Conservation (phyloP, 2,797 vertebrate genomes). For the Clamator glandarius region DNA sequence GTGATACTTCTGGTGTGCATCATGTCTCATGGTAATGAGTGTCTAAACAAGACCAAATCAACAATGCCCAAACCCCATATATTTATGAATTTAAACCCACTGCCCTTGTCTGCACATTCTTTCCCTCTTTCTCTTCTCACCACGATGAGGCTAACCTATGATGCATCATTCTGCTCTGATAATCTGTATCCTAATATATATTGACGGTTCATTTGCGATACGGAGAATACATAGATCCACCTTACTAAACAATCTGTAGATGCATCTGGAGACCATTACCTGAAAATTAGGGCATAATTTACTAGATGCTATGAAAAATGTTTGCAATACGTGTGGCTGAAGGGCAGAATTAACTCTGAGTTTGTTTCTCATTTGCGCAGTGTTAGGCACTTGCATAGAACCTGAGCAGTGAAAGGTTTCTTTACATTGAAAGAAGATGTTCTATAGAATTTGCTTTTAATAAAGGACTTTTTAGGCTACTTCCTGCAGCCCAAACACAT, state of each 20-base stretch:
- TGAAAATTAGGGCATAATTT: neutral
- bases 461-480: neutral
- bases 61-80: neutral
- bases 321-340: neutral
- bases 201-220: neutral
- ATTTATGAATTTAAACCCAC: neutral
- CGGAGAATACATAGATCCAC: neutral
- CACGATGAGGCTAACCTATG: neutral
- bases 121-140: neutral
- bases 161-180: neutral
- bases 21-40: neutral
- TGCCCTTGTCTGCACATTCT: neutral
- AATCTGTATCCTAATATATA: neutral
- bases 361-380: neutral
- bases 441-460: neutral
- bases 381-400: neutral
- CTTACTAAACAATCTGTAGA: neutral
- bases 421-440: neutral
- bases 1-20: neutral
- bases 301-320: neutral
- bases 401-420: neutral
- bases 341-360: neutral
- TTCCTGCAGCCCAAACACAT: neutral
- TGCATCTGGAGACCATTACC: neutral
- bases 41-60: neutral